Evolutionary conservation across 2,888 invertebrate genomes (phyloP).

Genomic region (Tipula helvola): DNA sequence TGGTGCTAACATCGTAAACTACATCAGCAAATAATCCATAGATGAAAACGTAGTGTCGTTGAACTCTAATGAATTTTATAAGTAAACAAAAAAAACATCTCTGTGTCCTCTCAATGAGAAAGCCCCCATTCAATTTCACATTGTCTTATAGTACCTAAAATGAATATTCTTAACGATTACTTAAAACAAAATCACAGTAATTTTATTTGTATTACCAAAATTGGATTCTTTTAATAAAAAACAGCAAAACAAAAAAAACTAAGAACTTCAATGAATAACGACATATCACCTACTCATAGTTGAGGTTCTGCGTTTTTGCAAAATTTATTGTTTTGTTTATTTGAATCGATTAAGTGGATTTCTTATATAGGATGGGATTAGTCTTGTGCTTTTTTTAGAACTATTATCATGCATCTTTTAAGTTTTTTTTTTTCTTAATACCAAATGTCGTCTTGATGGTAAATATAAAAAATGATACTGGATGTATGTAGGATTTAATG

Average conservation of each 20-base stretch:
- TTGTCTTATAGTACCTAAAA: background rate
- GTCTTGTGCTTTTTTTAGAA: background rate
- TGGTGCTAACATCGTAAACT: background rate
- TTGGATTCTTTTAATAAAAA: background rate
- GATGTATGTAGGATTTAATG: no score
- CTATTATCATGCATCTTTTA: background rate
- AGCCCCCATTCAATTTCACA: background rate
- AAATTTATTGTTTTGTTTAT: background rate
- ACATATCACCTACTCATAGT: background rate
- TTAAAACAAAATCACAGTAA: background rate
- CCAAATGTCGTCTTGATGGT: no score
- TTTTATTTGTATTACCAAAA: background rate
- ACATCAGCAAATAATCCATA: background rate
- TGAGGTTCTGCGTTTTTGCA: background rate
- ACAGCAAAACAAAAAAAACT: background rate
- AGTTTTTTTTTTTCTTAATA: background rate
- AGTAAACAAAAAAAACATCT: background rate
- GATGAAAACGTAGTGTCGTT: background rate
- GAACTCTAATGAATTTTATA: background rate
- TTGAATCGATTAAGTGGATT: background rate
- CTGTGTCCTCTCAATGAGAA: background rate
- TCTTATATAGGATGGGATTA: background rate
- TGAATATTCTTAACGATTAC: background rate
- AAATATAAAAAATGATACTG: no score
- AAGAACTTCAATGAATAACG: background rate